Base-by-base conservation (phyloP, 2,113 vertebrate genomes). In the Pongo pygmaeus region DNA sequence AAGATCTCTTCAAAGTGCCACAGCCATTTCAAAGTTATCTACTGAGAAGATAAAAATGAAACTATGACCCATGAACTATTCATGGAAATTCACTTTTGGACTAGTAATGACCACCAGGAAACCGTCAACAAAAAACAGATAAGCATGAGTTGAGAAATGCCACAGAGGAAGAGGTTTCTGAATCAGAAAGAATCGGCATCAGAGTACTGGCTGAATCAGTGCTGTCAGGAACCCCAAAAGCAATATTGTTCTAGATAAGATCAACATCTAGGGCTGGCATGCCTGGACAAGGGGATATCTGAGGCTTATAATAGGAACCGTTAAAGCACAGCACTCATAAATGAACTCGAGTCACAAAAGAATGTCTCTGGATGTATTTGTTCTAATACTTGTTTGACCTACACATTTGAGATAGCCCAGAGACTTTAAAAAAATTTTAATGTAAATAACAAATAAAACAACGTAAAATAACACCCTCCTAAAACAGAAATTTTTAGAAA, bases 401-500 rank as follows among this genome's bases (percentile, higher is more conserved):
- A 84, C 2, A 25, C 14, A 75, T 89, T 93, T 92, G 38, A 96
- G 61, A 91, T 35, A 79, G 43, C 55, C 40, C 40, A 70, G 48
- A 87, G 50, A 75, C 72, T 79, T 83, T 61, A 12, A 50, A 85
- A 50, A 79, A 50, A 38, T 3, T 25, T 81, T 67, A 91, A 94
- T 79, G 23, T 40, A 72, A 84, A 59, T 30, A 78, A 67, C 22
- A 27, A 17, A 43, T 12, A 94, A 18, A 17, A 43, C 12, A 94
- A n/a, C n/a, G 93, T 48, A 80, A 95, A 90, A 80, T 4, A 70
- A 55, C 25, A 92, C 10, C 2, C 18, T 77, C 43, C 46, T 89
- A 95, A 70, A 96, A 94, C 1, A 81, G 23, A 83, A 96, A 94
- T 55, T 52, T 94, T 90, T 87, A 89, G 17, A 77, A 94, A 69